Evolutionary conservation across 2,113 vertebrate genomes (phyloP), one percentile per base, ranked within the genome.

Genomic region (Dunckerocampus dactyliophorus): DNA sequence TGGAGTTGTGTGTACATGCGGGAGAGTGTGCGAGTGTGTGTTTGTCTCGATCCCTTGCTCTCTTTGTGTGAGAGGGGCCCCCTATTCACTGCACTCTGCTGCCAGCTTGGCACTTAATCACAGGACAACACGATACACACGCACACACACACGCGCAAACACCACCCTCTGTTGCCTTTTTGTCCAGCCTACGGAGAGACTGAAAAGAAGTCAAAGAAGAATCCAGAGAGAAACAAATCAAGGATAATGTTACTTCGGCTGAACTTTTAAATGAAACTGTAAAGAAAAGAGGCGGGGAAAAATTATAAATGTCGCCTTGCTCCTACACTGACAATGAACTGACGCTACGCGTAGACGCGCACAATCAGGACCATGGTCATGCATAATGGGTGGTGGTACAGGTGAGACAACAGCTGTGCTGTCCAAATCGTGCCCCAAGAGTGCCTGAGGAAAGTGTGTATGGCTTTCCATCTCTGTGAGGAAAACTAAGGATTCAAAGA

Each of bases 81-180:
- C 83, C 87, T 86, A 88, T 88, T 87, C 87, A 85, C 79, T 66
- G 22, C 65, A 62, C 69, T 65, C 65, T 45, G 69, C 79, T 87
- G 85, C 85, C 87, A 88, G 85, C 84, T 87, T 88, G 85, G 87
- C 87, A 88, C 82, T 86, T 84, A 86, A 87, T 87, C 87, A 87
- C 85, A 84, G 84, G 76, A 71, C 73, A 69, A 83, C 83, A 80
- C 68, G 71, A 64, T 19, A 73, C 67, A 76, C 65, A 51, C 63
- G 56, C n/a, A 11, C 51, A 52, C 39, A 45, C 48, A 24, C 59
- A 57, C 49, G 57, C 59, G 17, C 59, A 46, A 19, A 8, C 24
- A 10, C 2, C 61, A 63, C 58, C 59, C 79, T 65, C 70, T 72
- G 65, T 55, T 79, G 62, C 79, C 69, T 81, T 84, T 83, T 79